Conservation (phyloP, 2,797 vertebrate species). For the Garrulus glandarius region DNA sequence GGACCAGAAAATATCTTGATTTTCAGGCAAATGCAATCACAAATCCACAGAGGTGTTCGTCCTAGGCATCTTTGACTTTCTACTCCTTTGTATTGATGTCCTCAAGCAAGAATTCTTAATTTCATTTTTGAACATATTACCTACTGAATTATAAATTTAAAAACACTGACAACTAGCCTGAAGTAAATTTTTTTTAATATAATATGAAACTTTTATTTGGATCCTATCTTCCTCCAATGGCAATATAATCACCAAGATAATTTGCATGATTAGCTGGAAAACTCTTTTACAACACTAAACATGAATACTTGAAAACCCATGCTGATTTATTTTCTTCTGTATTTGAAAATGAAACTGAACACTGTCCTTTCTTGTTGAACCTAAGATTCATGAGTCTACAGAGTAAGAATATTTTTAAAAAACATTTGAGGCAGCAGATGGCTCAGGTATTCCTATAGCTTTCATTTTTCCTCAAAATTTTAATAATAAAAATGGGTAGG, state of each 20-base stretch:
- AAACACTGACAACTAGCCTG: background rate
- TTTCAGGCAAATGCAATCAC: background rate
- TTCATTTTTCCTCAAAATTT: background rate
- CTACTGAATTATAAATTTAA: conserved; percentile 7
- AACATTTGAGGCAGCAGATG: background rate
- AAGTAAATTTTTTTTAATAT: conserved; percentile 6
- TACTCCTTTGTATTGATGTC: background rate
- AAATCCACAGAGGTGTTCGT: background rate
- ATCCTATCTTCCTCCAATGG: background rate
- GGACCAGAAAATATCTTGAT: background rate
- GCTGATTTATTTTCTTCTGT: background rate
- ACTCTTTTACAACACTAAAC: background rate
- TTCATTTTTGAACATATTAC: background rate
- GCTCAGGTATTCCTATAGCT: background rate
- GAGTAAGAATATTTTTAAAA: background rate
- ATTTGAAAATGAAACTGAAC: background rate
- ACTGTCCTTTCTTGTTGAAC: background rate
- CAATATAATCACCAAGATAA: background rate
- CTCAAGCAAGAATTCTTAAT: background rate
- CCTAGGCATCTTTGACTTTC: background rate
- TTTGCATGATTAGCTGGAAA: background rate
- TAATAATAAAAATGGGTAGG: background rate
- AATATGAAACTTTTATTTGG: conserved; percentile 5
- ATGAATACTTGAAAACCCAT: background rate
- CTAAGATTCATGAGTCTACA: background rate